Evolutionary conservation across 2,888 invertebrate species (phyloP).

Genomic region (Harmothoe impar): DNA sequence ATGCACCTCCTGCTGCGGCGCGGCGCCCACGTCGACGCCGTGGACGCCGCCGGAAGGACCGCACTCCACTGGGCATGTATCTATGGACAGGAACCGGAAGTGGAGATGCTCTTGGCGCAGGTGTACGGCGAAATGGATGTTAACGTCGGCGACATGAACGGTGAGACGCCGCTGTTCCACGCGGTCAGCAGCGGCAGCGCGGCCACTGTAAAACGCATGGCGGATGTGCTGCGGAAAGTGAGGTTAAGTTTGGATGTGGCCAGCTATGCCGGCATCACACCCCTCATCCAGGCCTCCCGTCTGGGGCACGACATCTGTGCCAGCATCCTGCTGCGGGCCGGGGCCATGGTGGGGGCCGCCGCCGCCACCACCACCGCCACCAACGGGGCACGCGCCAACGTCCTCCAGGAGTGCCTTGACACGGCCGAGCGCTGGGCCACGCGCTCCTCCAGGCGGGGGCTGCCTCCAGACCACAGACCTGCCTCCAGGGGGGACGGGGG

Average conservation of each 20-base stretch:
- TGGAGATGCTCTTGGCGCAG: conserved; percentile 70
- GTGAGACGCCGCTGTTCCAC: conserved; percentile 73
- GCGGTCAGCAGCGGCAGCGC: conserved; percentile 74
- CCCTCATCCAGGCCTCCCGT: conserved; percentile 73
- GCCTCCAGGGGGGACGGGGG: not conserved
- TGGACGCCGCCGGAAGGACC: conserved; percentile 73
- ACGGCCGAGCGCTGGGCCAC: conserved; percentile 72
- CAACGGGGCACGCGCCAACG: not conserved
- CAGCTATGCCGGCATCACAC: conserved; percentile 71
- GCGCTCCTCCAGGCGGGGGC: conserved; percentile 63
- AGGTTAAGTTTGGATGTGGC: conserved; percentile 71
- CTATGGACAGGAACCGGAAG: conserved; percentile 72
- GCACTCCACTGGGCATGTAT: conserved; percentile 74
- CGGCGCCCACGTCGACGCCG: conserved; percentile 70
- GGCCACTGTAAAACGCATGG: conserved; percentile 73
- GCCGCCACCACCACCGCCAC: conserved; percentile 61
- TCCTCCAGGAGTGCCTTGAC: conserved; percentile 63
- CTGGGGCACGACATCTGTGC: conserved; percentile 74
- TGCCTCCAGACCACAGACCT: not conserved
- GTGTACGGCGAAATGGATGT: conserved; percentile 73
- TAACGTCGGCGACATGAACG: conserved; percentile 73
- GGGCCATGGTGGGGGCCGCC: conserved; percentile 72
- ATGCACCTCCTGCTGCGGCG: conserved; percentile 70
- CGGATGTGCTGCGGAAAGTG: conserved; percentile 70
- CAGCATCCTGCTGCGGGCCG: conserved; percentile 72